phyloP scores from a whole-genome alignment of 35 echinoderm and acorn worm genomes.

The Apostichopus japonicus region DNA sequence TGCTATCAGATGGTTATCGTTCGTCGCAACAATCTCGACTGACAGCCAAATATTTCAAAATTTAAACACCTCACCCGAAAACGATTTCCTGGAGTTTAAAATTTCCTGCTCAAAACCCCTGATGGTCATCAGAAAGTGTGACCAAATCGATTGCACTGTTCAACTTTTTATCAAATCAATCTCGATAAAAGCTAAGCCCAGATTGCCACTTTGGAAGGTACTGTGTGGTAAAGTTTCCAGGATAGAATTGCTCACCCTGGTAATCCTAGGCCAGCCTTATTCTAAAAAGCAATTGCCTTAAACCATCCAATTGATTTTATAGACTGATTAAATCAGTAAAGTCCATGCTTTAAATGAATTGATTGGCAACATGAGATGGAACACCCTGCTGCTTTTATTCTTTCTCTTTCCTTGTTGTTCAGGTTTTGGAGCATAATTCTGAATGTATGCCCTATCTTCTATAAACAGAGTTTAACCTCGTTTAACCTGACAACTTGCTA shows the following conservation, averaged over 20 bases:
- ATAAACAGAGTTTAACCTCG: no score
- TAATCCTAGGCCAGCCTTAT: neutral
- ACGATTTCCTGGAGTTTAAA: neutral
- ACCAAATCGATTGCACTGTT: neutral
- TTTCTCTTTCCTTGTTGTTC: neutral
- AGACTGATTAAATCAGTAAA: slow-evolving; percentile 22
- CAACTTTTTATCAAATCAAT: slow-evolving; percentile 7
- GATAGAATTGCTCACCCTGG: neutral
- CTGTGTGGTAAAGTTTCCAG: neutral
- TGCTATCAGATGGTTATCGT: neutral
- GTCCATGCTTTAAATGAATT: neutral
- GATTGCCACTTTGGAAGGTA: neutral
- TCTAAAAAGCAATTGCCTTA: slow-evolving; percentile 29
- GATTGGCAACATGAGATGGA: no score
- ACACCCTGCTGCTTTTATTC: no score
- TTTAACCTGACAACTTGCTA: neutral
- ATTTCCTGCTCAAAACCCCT: neutral
- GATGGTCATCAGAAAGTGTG: neutral
- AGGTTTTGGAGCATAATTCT: no score
- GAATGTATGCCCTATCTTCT: no score
- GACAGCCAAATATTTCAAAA: neutral
- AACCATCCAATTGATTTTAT: slow-evolving; percentile 35
- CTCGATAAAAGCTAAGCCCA: neutral
- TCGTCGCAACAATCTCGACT: neutral
- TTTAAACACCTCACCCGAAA: neutral